These are phyloP conservation scores for Astropecten irregularis DNA, from an alignment of 53 echinoderm and acorn worm species.

Conservation along the genomic window DNA sequence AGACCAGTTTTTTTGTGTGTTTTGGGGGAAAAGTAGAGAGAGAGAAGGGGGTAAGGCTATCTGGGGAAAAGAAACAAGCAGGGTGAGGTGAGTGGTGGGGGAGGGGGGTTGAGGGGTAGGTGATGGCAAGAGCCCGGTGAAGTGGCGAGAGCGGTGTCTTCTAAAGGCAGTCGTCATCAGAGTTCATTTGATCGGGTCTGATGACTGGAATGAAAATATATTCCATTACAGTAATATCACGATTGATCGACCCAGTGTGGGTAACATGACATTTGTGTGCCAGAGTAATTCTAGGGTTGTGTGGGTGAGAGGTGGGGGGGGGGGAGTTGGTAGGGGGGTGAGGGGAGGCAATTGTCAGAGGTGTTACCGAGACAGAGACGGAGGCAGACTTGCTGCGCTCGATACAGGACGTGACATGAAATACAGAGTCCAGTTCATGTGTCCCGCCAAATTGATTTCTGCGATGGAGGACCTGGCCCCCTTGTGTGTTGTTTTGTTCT, in stretches of 20 bases:
- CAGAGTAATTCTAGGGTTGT: conserved; percentile 8
- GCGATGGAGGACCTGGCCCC: conserved; percentile 3
- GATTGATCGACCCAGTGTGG: conserved; percentile 24
- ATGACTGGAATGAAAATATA: conserved; percentile 51
- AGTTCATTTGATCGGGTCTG: conserved; percentile 33
- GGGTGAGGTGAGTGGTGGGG: not conserved
- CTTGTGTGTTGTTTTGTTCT: too few species aligned
- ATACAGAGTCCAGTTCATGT: conserved; percentile 37
- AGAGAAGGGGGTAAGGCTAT: too few species aligned
- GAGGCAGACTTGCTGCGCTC: not conserved
- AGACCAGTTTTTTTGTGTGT: not conserved
- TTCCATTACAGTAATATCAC: conserved; percentile 45
- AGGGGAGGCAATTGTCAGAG: conserved; percentile 12
- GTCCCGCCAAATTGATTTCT: conserved; percentile 32
- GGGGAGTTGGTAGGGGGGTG: not conserved
- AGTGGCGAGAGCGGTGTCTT: conserved; percentile 6
- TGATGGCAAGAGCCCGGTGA: conserved; percentile 14
- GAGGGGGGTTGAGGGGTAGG: not conserved
- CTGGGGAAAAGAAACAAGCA: too few species aligned
- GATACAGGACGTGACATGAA: conserved; percentile 51
- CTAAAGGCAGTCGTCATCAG: conserved; percentile 5
- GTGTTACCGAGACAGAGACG: conserved; percentile 17
- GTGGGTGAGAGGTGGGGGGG: too few species aligned
- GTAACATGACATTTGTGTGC: conserved; percentile 42
- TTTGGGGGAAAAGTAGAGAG: too few species aligned